These are phyloP conservation scores for Heterodera schachtii DNA, from an alignment of 1,140 invertebrate species.

Conservation along the genomic window DNA sequence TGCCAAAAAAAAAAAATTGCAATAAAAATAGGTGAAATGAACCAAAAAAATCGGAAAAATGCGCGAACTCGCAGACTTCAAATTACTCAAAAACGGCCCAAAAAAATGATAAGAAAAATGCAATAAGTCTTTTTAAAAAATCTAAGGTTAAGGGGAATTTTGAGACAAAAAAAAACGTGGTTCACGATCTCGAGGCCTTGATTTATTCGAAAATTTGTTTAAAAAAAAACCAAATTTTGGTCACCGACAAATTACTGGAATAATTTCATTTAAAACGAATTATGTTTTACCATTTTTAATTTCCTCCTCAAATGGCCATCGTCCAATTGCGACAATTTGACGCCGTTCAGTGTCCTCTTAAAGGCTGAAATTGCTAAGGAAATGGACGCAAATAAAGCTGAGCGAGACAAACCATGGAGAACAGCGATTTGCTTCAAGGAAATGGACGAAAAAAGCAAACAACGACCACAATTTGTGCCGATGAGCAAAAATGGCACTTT, in stretches of 20 bases:
- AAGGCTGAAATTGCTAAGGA: conserved; percentile 11
- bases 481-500: conserved; percentile 16
- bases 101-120: neutral
- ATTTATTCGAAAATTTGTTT: no score
- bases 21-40: no score
- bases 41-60: neutral
- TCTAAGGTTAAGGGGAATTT: no score
- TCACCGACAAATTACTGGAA: no score
- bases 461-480: conserved; percentile 22
- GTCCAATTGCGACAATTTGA: conserved; percentile 29
- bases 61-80: no score
- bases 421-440: conserved; percentile 1
- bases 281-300: conserved; percentile 5
- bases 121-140: no score
- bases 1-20: no score
- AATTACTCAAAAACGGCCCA: neutral
- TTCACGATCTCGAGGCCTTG: no score
- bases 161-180: no score
- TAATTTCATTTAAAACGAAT: no score
- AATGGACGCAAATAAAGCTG: neutral
- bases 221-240: no score
- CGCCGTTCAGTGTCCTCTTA: conserved; percentile 20
- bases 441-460: conserved; percentile 11
- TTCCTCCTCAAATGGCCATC: conserved; percentile 12
- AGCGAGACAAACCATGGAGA: neutral